Base-by-base conservation (phyloP, 2,797 vertebrate species). In the Hemitrygon akajei region DNA sequence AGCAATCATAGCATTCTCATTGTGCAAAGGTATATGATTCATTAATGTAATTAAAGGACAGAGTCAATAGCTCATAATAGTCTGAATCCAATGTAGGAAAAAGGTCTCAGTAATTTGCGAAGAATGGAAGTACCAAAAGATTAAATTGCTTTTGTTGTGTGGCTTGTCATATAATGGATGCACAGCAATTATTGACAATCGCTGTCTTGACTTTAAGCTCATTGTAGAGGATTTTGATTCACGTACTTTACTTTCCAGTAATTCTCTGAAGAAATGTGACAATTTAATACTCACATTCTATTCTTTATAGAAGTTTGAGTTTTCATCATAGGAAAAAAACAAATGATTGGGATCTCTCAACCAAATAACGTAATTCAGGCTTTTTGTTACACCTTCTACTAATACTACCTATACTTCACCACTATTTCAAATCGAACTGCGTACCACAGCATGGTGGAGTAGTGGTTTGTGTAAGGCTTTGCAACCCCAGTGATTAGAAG, bases 161-260 rank as follows among this genome's bases (percentile, higher is more conserved):
- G 71, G 40, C 71, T 27, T 92, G 40, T 73, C 69, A 91, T 37
- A 91, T 92, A 92, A 75, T 75, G 91, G 40, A 92, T 73, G 69
- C 37, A 92, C 63, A 92, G 40, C 14, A 75, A 73, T 87, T 87
- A n/a, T 87, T 87, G 30, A 7, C n/a, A 87, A 66, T n/a, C 16
- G 16, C 63, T 1, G 16, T 66, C 14, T n/a, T 87, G 60, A 87
- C 60, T 87, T 66, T 30, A 27, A 66, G 30, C n/a, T 87, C 84
- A 66, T 30, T 6, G 60, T n/a, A 87, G 30, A 56, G 56, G 14
- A 63, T 66, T 87, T 60, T 63, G 60, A 20, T 87, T 87, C 84
- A 63, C n/a, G 30, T 87, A 14, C 16, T 58, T 87, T 14, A 63
- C 14, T 63, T 30, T 4, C 60, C 58, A 66, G 16, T 87, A 34